Evolutionary conservation across 2,113 vertebrate genomes (phyloP), one percentile per base, ranked within the genome.

Genomic region (Protobothrops mucrosquamatus): DNA sequence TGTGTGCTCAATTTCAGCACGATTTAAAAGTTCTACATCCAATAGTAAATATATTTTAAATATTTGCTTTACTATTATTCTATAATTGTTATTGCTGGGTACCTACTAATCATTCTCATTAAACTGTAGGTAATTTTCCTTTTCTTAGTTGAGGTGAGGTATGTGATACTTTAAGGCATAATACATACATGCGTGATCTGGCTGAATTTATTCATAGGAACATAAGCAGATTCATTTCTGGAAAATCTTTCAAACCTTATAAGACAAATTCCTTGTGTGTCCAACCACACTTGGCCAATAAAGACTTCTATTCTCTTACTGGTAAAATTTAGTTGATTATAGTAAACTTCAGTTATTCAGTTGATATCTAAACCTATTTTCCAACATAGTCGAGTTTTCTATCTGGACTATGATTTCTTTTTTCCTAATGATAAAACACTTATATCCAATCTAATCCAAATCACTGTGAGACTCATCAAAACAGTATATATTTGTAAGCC

Each of bases 11-110:
- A 52, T 55, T 55, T 92, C 20, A 64, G 26, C 9, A 52, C 24
- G 14, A 95, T 85, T 86, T 23, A 1, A 52, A 85, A 93, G 94
- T 94, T 94, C 74, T 91, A 64, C 89, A 87, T 54, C 54, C 90
- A 61, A 89, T 95, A 95, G 46, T 81, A 95, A 91, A 94, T 96
- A 95, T 89, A 94, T 93, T 95, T 95, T 92, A 88, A 85, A 94
- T 88, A 91, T 89, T 93, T 95, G 93, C 93, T 89, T 91, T 91
- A 92, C 92, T 93, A 94, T 94, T 39, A 23, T 93, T 91, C 95
- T 95, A 94, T 96, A 95, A 94, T 92, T 69, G 39, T 95, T 95
- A 95, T 94, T 90, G 69, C 93, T 94, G 61, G 93, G 74, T 54
- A 93, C 92, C 91, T 91, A 92, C 46, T 88, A 89, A 91, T 92